Evolutionary conservation across 2,113 vertebrate genomes (phyloP), one percentile per base, ranked within the genome.

Genomic region (Pholis gunnellus): DNA sequence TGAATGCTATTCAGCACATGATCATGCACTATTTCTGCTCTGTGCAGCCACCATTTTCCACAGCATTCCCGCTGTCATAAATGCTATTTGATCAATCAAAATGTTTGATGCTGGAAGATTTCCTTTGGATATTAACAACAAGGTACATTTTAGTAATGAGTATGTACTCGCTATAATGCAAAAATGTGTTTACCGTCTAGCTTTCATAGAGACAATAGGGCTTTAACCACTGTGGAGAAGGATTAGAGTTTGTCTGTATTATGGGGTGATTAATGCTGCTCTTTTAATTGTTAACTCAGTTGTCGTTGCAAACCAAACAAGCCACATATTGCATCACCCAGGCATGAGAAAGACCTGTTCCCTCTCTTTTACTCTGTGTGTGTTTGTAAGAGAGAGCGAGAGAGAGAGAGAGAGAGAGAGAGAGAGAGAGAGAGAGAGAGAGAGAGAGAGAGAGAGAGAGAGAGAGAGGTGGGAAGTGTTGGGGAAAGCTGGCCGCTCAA

Each of bases 401-500:
- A 22, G 31, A 63, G 13, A 18, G 15, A 34, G 29, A 60, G 5
- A 29, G 27, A 60, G 15, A 18, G 29, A 34, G 57, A 10, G 29
- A 34, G 17, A 4, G 63, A 57, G 60, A 54, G 88, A 48, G 44
- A 57, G 70, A 34, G 75, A 79, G 59, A 44, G 36, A 54, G 57
- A 25, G 56, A 52, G 46, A 75, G 65, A 65, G 68, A 68, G 82
- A 75, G 79, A 84, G 80, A 72, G 75, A 63, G 64, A 70, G 63
- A 69, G 75, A 76, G 75, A 78, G 78, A 64, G 66, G 36, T 34
- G 4, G 52, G 9, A 44, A 25, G 79, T 83, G 79, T 59, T 48
- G 34, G 71, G 75, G 44, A 68, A 76, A 72, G 72, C 78, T 85
- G 44, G 38, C 67, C 20, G 46, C 40, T 61, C 78, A 85, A 85